Evolutionary conservation across 1,140 invertebrate species (phyloP), one percentile per base, ranked within the genome.

Genomic region (Brachionus sp.): DNA sequence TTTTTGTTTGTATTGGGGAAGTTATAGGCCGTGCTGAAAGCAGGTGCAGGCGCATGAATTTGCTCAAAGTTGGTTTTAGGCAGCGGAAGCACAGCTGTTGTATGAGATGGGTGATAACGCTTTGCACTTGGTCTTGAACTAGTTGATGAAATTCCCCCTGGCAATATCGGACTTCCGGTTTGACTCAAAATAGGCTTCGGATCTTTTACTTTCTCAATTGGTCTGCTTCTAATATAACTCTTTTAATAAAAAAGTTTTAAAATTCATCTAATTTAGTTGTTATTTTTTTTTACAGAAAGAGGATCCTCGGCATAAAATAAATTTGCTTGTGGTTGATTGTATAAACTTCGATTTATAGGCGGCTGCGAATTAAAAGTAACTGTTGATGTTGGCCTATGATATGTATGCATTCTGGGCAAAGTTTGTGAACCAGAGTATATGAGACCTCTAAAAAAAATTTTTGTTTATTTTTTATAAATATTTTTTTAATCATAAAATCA

Each of bases 181-280:
- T 83, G 82, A 62, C 66, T 73, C 16, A 83, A 37, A 42, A 83
- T 66, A 10, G 82, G 68, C 44, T 64, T 83, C 10, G 82, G 82
- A 35, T 73, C 66, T 53, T 64, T 64, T 53, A 77, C 35, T 44
- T 70, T 70, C 50, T 83, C 82, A n/a, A 83, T 66, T 53, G 82
- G 66, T 57, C 82, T 37, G 53, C 5, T 73, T 53, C 82, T 33
- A 75, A 73, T 25, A 50, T 83, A 83, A 7, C 16, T 62, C 44
- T 73, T 35, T 25, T 29, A 53, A 73, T 46, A 44, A 44, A 7
- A 25, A 13, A 44, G 16, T 29, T 16, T 5, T 70, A 70, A 39
- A 37, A n/a, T n/a, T n/a, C n/a, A n/a, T n/a, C n/a, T n/a, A 50
- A 39, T n/a, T 70, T 70, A 6, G 2, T 33, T 82, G 33, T 35